Percentiles rank a stretch among this genome's conserved stretches.
Conservation (phyloP, 2,113 vertebrate species). For the Oncorhynchus keta region DNA sequence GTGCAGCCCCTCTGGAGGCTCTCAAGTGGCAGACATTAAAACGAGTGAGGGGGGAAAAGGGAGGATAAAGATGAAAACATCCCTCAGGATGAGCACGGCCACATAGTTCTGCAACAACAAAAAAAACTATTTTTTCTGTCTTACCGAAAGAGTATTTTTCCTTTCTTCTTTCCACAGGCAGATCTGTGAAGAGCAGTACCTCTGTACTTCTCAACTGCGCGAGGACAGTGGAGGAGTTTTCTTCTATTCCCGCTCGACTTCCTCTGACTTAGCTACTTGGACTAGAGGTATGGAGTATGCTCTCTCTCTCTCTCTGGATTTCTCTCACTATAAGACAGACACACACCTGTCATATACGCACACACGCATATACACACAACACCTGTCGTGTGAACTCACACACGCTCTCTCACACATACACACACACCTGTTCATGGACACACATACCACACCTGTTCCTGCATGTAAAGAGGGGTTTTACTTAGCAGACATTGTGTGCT, state of each 20-base stretch:
- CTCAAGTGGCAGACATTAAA: slow-evolving; percentile 80
- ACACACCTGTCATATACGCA: slow-evolving; percentile 10
- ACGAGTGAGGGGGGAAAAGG: slow-evolving; percentile 50
- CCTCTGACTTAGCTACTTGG: slow-evolving; percentile 9
- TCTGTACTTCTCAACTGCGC: slow-evolving; percentile 40
- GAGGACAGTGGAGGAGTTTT: slow-evolving; percentile 47
- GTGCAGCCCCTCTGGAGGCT: slow-evolving; percentile 79
- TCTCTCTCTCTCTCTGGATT: neutral
- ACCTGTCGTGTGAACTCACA: neutral
- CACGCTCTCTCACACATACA: neutral
- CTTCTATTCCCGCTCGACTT: slow-evolving; percentile 33
- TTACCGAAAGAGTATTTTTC: slow-evolving; percentile 35
- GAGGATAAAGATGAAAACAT: slow-evolving; percentile 68
- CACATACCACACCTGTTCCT: slow-evolving; percentile 55
- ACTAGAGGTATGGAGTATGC: slow-evolving; percentile 2
- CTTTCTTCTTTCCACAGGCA: slow-evolving; percentile 35
- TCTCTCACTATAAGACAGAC: neutral
- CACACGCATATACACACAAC: neutral
- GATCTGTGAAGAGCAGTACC: slow-evolving; percentile 16
- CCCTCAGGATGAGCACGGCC: slow-evolving; percentile 71
- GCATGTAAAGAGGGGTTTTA: slow-evolving; percentile 51
- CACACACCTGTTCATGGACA: neutral
- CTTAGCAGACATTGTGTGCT: slow-evolving; percentile 41
- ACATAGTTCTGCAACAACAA: slow-evolving; percentile 55
- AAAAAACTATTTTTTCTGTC: neutral